Conservation (phyloP, 1,140 invertebrate genomes). For the Nasonia longicornis region DNA sequence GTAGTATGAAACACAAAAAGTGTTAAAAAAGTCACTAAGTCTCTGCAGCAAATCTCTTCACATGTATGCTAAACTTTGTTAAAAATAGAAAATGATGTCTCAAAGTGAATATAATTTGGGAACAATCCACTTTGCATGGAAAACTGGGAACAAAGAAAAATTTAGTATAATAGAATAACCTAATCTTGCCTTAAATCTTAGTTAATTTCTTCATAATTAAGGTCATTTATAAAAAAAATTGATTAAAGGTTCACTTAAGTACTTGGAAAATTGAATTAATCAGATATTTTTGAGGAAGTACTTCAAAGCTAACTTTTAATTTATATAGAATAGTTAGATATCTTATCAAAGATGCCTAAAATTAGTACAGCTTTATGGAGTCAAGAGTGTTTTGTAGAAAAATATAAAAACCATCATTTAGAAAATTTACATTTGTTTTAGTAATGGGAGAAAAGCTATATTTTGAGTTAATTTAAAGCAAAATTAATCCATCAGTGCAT, state of each 20-base stretch:
- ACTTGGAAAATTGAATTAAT: background rate
- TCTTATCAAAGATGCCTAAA: background rate
- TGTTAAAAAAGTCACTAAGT: too few relatives aligned
- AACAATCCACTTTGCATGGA: background rate
- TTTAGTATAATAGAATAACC: background rate
- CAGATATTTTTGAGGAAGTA: background rate
- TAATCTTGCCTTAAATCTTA: background rate
- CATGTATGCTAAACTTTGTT: too few relatives aligned
- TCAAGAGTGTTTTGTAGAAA: background rate
- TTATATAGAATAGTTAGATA: background rate
- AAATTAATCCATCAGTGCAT: constrained; percentile 16
- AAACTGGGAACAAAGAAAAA: background rate
- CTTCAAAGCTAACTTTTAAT: constrained; percentile 5
- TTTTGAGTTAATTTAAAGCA: background rate
- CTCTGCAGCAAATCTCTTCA: too few relatives aligned
- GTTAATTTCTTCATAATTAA: background rate
- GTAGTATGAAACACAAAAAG: too few relatives aligned
- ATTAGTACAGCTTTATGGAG: background rate
- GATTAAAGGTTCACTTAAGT: background rate
- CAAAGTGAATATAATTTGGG: background rate
- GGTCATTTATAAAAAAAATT: background rate
- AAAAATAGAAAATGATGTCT: too few relatives aligned
- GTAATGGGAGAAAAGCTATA: background rate
- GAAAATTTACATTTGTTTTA: background rate
- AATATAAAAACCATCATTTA: background rate